Evolutionary conservation across 2,113 vertebrate species (phyloP), one percentile per base, ranked within the genome.

Genomic region (Athene noctua): DNA sequence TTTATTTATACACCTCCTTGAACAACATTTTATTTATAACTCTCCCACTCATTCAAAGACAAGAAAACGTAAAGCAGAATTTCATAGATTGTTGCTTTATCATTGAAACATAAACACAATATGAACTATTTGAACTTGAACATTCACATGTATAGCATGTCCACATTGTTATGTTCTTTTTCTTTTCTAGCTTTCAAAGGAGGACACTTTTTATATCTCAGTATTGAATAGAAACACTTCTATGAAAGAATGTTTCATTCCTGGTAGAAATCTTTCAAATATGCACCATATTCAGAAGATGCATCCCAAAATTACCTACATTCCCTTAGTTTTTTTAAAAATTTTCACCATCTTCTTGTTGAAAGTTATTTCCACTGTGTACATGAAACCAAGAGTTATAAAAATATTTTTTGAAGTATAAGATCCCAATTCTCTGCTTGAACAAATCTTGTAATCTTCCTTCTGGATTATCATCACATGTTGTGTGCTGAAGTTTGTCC

Each of bases 11-110:
- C 77, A 97, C 91, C 95, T 98, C 86, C 96, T 97, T 97, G 95
- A 98, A 98, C 92, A 97, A 95, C 91, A 96, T 97, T 98, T 98
- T 97, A 98, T 98, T 98, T 98, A 97, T 97, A 97, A 97, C 86
- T 98, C 83, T 92, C 72, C 36, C 51, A 61, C 68, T 97, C 86
- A 95, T 88, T 97, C 89, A 94, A 97, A 98, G 80, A 94, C 38
- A 96, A 96, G 86, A 90, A 92, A 94, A 96, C 92, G 78, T 95
- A 88, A 92, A 61, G 38, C 77, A 63, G 81, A 78, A 90, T 94
- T 95, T 95, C 32, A 71, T 92, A 94, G 62, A 72, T 52, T 65
- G 68, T 79, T 94, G 73, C 70, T 89, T 97, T 92, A 89, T 94
- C 88, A 79, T 74, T 89, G 58, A 63, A 63, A 80, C 30, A 81